Evolutionary conservation across 2,888 invertebrate genomes (phyloP), one percentile per base, ranked within the genome.

Genomic region (Eupithecia pulchellata): DNA sequence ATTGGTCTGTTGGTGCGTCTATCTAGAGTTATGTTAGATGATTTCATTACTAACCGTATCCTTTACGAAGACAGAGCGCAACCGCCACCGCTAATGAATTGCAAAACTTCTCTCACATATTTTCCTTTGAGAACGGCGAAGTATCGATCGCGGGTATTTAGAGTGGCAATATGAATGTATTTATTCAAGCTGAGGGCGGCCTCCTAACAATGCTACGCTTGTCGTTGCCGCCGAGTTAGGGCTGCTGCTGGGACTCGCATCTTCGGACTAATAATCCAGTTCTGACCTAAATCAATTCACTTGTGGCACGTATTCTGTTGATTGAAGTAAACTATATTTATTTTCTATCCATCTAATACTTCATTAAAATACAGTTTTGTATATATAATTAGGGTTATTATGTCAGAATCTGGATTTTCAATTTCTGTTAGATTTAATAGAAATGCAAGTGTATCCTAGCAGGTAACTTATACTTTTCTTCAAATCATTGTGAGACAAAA

Each of bases 121-220:
- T 86, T 86, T 81, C 80, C 76, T 78, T 76, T 78, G 82, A 63
- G 72, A 73, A 82, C 84, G 85, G 85, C 82, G 81, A 83, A 84
- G 85, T 84, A 88, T 88, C 86, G 88, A 88, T 89, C 86, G 85
- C 84, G 84, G 89, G 90, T 92, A 91, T 93, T 93, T 91, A 90
- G 91, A 92, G 93, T 93, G 93, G 91, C 93, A 91, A 93, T 94
- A 93, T 93, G 93, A 93, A 93, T 93, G 93, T 93, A 94, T 94
- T 94, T 94, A 94, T 94, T 93, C 93, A 91, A 90, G 87, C 84
- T 89, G 88, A 88, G 91, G 91, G 90, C 92, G 91, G 91, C 88
- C 91, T 89, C 86, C 89, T 93, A 93, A 94, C 94, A 94, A 94
- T 94, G 93, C 92, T 91, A 89, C 89, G 93, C 91, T 93, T 93